Conservation (phyloP, 1,140 invertebrate genomes). For the Gryllus bimaculatus region DNA sequence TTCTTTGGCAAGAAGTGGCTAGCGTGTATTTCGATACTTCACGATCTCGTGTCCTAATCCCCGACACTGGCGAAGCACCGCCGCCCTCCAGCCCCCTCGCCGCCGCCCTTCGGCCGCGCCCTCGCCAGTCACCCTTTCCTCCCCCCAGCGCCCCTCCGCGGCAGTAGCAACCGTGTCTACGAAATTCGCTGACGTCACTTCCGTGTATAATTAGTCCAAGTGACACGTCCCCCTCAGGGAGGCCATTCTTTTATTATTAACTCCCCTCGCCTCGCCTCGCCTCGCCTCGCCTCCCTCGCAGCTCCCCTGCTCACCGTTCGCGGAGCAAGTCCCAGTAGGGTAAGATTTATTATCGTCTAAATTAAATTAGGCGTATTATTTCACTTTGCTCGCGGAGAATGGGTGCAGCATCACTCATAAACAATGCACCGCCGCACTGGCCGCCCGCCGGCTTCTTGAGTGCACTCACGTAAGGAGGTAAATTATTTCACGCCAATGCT, state of each 20-base stretch:
- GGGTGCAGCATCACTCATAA: constrained; percentile 14
- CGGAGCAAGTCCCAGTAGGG: constrained; percentile 15
- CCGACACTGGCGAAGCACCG: too few relatives aligned
- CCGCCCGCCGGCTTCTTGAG: not conserved
- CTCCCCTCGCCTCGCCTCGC: constrained; percentile 9
- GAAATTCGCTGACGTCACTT: constrained; percentile 18
- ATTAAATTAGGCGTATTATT: constrained; percentile 21
- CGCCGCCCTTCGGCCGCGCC: too few relatives aligned
- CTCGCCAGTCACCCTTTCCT: not conserved
- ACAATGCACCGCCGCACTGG: not conserved
- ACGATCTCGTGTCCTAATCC: too few relatives aligned
- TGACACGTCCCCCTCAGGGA: constrained; percentile 19
- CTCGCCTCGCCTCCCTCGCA: constrained; percentile 2
- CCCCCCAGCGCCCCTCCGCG: not conserved
- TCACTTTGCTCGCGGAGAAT: constrained; percentile 16
- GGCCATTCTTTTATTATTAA: constrained; percentile 19
- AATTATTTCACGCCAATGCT: not conserved
- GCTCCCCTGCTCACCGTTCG: not conserved
- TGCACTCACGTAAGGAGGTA: not conserved
- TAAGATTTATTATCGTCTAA: constrained; percentile 18
- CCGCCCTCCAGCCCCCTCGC: not conserved
- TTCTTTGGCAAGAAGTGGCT: too few relatives aligned
- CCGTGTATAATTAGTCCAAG: constrained; percentile 16
- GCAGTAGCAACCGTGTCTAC: not conserved
- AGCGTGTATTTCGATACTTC: too few relatives aligned